Evolutionary conservation across 2,888 invertebrate genomes (phyloP).

Genomic region (Argynnis bischoffii): DNA sequence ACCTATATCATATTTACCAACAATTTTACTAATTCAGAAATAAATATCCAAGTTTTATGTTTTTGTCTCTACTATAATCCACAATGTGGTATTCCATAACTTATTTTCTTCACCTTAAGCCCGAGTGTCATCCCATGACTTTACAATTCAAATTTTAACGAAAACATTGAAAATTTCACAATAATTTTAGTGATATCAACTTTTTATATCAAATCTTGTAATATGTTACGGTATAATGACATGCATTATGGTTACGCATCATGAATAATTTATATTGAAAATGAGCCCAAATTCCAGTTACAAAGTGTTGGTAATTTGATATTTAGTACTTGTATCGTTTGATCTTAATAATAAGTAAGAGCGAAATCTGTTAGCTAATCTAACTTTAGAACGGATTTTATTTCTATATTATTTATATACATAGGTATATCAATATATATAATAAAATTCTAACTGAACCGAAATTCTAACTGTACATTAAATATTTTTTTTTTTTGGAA

Average conservation of each 20-base stretch:
- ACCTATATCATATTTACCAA: background rate
- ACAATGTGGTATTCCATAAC: background rate
- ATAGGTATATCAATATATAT: too few relatives aligned
- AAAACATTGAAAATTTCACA: conserved; percentile 19
- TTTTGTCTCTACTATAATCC: background rate
- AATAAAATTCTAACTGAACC: too few relatives aligned
- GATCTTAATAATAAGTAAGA: conserved; percentile 7
- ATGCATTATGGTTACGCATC: conserved; percentile 51
- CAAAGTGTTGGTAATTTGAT: conserved; percentile 26
- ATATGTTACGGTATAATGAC: conserved; percentile 49
- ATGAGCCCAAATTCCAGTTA: conserved; percentile 28
- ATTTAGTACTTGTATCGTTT: conserved; percentile 26
- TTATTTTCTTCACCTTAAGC: background rate
- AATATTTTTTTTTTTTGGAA: too few relatives aligned
- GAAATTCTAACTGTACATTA: too few relatives aligned
- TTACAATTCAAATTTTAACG: background rate
- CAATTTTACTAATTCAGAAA: too few relatives aligned
- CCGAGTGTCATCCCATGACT: too few relatives aligned
- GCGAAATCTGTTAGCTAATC: background rate
- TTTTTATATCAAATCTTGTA: conserved; percentile 12
- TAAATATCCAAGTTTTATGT: background rate
- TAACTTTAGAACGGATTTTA: too few relatives aligned
- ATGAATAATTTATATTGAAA: conserved; percentile 54
- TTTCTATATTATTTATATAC: too few relatives aligned
- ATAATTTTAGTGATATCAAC: background rate